Conservation (phyloP, 2,113 vertebrate species). For the Apeltes quadracus region DNA sequence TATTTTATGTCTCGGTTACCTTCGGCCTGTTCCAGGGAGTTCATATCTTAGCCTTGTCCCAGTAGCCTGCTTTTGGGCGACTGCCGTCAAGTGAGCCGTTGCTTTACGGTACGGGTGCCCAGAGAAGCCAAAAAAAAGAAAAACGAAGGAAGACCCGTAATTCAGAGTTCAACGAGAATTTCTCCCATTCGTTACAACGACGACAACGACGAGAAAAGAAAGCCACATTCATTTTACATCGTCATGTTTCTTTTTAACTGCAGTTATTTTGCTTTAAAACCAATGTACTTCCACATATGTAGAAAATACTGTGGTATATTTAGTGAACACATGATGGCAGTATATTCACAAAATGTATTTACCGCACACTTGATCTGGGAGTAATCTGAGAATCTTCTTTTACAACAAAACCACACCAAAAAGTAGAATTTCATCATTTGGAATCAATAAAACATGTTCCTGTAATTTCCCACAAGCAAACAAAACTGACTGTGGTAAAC, state of each 20-base stretch:
- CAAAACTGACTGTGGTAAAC: not conserved
- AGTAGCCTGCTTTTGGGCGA: slow-evolving; percentile 18
- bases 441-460: too few relatives aligned
- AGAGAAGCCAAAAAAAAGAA: not conserved
- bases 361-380: too few relatives aligned
- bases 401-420: too few relatives aligned
- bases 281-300: not conserved
- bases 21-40: slow-evolving; percentile 95
- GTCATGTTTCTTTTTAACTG: too few relatives aligned
- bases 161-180: not conserved
- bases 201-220: not conserved
- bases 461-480: not conserved
- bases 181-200: not conserved
- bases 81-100: not conserved
- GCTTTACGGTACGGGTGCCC: not conserved
- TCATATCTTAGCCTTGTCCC: slow-evolving; percentile 80
- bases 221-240: too few relatives aligned
- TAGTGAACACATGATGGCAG: slow-evolving; percentile 26
- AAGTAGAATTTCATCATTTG: not conserved
- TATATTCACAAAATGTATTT: not conserved
- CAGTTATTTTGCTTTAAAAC: not conserved
- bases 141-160: not conserved
- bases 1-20: slow-evolving; percentile 74
- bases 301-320: not conserved
- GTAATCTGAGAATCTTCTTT: too few relatives aligned